Percentiles rank a stretch among this genome's conserved stretches.
These are phyloP conservation scores for Porites divaricata DNA, from an alignment of 92 coral and sea anemone species.

Conservation along the genomic window DNA sequence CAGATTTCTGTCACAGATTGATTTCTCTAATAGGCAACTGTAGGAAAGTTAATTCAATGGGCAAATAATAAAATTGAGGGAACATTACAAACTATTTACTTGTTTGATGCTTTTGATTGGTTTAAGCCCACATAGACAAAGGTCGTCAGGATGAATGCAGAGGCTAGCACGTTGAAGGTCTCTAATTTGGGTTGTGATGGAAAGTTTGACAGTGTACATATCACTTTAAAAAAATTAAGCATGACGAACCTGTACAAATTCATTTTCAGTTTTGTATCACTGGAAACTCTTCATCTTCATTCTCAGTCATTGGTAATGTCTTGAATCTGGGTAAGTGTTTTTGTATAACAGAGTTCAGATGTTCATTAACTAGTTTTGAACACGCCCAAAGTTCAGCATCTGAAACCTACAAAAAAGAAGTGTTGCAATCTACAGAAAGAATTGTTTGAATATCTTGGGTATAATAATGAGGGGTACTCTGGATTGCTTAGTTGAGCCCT, in stretches of 20 bases:
- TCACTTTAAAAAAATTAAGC: no score
- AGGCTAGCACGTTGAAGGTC: no score
- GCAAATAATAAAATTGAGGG: background rate
- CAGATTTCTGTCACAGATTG: background rate
- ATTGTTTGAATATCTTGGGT: background rate
- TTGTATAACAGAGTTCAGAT: slow-evolving; percentile 31
- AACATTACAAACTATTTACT: no score
- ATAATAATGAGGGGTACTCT: no score
- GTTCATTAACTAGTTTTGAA: slow-evolving; percentile 59
- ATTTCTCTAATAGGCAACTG: background rate
- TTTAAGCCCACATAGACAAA: no score
- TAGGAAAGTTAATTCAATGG: background rate
- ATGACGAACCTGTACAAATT: background rate
- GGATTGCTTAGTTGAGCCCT: no score
- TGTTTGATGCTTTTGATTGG: no score
- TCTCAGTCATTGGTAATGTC: slow-evolving; percentile 6
- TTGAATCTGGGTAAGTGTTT: slow-evolving; percentile 8
- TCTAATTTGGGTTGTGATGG: no score
- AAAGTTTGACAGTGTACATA: background rate
- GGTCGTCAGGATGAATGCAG: no score
- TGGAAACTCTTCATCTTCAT: slow-evolving; percentile 6
- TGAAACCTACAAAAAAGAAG: slow-evolving; percentile 50
- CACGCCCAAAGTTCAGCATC: slow-evolving; percentile 79
- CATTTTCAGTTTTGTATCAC: background rate
- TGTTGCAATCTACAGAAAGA: background rate